Base-by-base conservation (phyloP, 2,888 invertebrate genomes). In the Hofmannophila pseudospretella region DNA sequence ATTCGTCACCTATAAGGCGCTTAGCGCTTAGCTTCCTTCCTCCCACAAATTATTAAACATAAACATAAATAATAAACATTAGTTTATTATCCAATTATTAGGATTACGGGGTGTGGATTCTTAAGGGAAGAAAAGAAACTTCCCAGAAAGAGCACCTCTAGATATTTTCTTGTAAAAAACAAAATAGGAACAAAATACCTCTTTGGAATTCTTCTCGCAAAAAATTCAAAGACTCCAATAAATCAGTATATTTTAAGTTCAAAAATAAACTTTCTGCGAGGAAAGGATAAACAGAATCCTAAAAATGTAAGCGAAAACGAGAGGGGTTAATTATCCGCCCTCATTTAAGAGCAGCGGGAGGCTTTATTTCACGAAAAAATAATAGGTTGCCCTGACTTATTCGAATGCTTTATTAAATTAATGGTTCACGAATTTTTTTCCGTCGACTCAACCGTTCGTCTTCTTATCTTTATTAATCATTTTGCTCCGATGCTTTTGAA, bases 381-480 rank as follows among this genome's bases (percentile, higher is more conserved):
- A 60, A 61, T 60, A 54, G 52, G 49, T 41, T 41, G 49, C 51
- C 44, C 44, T 5, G 54, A 51, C 51, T 59, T 55, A 51, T 58
- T 58, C 45, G 45, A 46, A 49, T 47, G 54, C 51, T 58, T 57
- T 58, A 63, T 62, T 60, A 63, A 63, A 64, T 58, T 62, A 58
- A 62, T 63, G 58, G 51, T 41, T 49, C 36, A 44, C 38, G 43
- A 45, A 45, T 49, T 53, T 57, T 58, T 54, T 53, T 39, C 43
- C 32, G 44, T 46, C 41, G 51, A 43, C 45, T 49, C 38, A 34
- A 36, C 44, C 46, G 39, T 53, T 58, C 39, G 41, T 53, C 47
- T 36, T 34, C 38, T 54, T 55, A 47, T 52, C 47, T 51, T 49
- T 52, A 51, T 54, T 52, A 55, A 58, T 52, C 49, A 51, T 54